phyloP scores from a whole-genome alignment of 2,113 vertebrate species.

The Hipposideros armiger region DNA sequence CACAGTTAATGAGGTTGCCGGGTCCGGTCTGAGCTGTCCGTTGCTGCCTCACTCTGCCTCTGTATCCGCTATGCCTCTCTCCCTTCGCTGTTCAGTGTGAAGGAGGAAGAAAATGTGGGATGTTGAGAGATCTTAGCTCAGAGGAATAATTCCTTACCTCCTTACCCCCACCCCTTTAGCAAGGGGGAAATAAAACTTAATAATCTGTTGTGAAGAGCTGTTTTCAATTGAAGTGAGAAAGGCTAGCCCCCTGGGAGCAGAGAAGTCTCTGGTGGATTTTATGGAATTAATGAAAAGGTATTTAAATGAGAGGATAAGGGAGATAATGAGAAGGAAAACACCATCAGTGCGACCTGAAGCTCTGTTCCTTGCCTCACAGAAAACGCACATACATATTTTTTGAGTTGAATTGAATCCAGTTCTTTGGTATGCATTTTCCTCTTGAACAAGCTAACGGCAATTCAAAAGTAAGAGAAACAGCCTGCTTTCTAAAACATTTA shows the following conservation, averaged over 20 bases:
- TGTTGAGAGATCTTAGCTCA: constrained; percentile 41
- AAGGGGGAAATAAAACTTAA: constrained; percentile 63
- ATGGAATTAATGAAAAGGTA: constrained; percentile 64
- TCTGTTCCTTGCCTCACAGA: background rate
- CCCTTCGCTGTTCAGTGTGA: background rate
- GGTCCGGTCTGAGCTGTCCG: background rate
- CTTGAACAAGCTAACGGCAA: constrained; percentile 55
- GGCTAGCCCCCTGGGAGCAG: constrained; percentile 1
- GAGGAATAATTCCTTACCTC: constrained; percentile 39
- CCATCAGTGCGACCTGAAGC: background rate
- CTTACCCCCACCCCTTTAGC: constrained; percentile 21
- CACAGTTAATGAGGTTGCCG: no score
- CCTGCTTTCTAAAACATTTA: constrained; percentile 51
- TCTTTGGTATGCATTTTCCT: constrained; percentile 57
- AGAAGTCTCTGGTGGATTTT: constrained; percentile 38
- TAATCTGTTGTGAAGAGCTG: constrained; percentile 59
- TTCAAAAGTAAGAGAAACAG: constrained; percentile 56
- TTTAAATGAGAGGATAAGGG: constrained; percentile 47
- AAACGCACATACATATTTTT: background rate
- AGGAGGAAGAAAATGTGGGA: background rate
- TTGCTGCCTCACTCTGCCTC: background rate
- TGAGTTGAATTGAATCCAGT: constrained; percentile 45
- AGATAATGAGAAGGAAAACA: constrained; percentile 8
- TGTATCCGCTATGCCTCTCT: background rate
- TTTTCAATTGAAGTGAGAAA: constrained; percentile 64